These are phyloP conservation scores for Bombus pascuorum DNA, from an alignment of 1,140 invertebrate species.

Conservation along the genomic window DNA sequence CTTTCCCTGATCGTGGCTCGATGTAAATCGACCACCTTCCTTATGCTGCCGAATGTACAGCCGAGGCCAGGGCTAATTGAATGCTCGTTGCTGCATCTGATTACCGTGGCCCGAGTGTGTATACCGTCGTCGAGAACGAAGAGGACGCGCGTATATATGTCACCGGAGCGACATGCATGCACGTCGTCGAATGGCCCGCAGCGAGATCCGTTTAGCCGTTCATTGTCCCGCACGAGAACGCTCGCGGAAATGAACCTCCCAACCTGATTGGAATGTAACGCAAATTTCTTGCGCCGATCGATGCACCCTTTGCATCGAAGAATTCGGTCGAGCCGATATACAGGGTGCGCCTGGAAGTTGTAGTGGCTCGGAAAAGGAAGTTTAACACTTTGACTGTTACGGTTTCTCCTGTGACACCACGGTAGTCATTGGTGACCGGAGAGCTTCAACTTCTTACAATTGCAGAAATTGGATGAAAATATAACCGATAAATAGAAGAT, in stretches of 20 bases:
- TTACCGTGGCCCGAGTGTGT: conserved; percentile 50
- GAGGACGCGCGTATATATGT: conserved; percentile 40
- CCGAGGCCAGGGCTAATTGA: conserved; percentile 52
- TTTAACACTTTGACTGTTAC: no score
- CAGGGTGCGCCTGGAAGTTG: no score
- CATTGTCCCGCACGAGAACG: conserved; percentile 12
- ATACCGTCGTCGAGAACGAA: conserved; percentile 7
- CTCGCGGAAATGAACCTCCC: conserved; percentile 5
- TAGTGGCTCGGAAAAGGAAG: no score
- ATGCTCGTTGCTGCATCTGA: conserved; percentile 66
- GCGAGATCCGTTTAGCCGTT: conserved; percentile 24
- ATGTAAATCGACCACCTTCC: conserved; percentile 14
- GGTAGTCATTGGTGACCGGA: no score
- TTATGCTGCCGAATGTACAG: conserved; percentile 40
- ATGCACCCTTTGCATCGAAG: no score
- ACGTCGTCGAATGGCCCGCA: conserved; percentile 8
- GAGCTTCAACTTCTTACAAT: no score
- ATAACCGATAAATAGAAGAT: no score
- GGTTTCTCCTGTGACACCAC: no score
- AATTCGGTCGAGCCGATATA: no score
- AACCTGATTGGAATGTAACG: not conserved
- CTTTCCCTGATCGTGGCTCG: conserved; percentile 3
- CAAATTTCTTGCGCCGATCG: not conserved
- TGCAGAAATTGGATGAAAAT: no score
- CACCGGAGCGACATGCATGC: conserved; percentile 44